Base-by-base conservation (phyloP, 2,113 vertebrate species). In the Phoxinus phoxinus region DNA sequence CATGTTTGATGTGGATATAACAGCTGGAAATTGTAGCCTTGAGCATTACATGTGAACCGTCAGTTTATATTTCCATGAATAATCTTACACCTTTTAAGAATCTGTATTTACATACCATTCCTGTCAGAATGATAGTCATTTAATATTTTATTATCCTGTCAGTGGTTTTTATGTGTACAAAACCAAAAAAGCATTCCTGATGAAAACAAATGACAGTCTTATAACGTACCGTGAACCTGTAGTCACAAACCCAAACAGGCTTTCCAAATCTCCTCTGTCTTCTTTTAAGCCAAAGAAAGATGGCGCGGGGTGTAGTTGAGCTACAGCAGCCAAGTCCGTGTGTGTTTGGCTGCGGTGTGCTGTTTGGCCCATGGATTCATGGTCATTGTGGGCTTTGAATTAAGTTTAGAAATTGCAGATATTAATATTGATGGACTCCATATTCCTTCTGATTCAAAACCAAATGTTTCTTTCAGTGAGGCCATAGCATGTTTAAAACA, bases 391-490 rank as follows among this genome's bases (percentile, higher is more conserved):
- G 23, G 69, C 27, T 82, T 23, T 88, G 35, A 85, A 48, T 83
- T 32, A 79, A 17, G 25, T 37, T 25, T 37, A 10, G 13, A 78
- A 41, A 74, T 6, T 84, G 65, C 48, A 84, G 46, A 32, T 30
- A 56, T 77, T 2, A n/a, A 46, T 58, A 37, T 67, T 69, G 8
- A 84, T 84, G 44, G 63, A 65, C 21, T 48, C 37, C 59, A 37
- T 76, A 37, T 48, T 35, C 19, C 19, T 23, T 80, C 21, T 30
- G n/a, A 65, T 25, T 65, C 13, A 37, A 71, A 84, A 59, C 32
- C 81, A 88, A 71, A 71, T 86, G 59, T 58, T 86, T 17, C 35
- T 88, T 56, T 73, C 41, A 2, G 61, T 63, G 5, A 72, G 48
- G 27, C 32, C n/a, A n/a, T 19, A 30, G 10, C n/a, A 53, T 73